phyloP scores from a whole-genome alignment of 2,888 invertebrate genomes.

The Melanostoma scalare region DNA sequence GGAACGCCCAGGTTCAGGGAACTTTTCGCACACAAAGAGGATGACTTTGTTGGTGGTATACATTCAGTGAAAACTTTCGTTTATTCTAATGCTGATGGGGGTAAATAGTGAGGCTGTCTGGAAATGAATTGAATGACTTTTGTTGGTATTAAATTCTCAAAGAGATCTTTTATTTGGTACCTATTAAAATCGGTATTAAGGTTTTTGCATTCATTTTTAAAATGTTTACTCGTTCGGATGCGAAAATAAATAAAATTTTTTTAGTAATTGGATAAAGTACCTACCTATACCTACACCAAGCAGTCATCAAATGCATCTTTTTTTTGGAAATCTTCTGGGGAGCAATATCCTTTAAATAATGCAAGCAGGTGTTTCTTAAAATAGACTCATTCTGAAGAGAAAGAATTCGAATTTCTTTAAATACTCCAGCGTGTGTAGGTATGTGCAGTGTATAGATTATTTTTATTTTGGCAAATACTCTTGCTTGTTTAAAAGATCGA shows the following conservation, averaged over 20 bases:
- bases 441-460: constrained; percentile 16
- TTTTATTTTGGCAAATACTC: background rate
- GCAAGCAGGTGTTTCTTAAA: constrained; percentile 65
- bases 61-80: constrained; percentile 36
- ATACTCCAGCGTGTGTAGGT: constrained; percentile 53
- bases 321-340: constrained; percentile 2
- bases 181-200: no score
- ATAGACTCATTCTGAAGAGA: constrained; percentile 33
- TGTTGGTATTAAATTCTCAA: constrained; percentile 3
- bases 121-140: constrained; percentile 11
- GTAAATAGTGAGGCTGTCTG: constrained; percentile 9
- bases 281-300: background rate
- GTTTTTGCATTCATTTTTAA: no score
- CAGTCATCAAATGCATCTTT: background rate
- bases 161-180: no score
- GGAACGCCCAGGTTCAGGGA: constrained; percentile 30
- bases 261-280: background rate
- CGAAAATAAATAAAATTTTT: background rate
- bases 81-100: constrained; percentile 8
- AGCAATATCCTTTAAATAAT: constrained; percentile 62
- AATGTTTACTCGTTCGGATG: no score
- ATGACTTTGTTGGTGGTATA: background rate
- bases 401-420: constrained; percentile 6
- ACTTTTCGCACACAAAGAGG: constrained; percentile 28
- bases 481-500: no score